Evolutionary conservation across 2,888 invertebrate genomes (phyloP).

Genomic region (Falcaria lacertinaria): DNA sequence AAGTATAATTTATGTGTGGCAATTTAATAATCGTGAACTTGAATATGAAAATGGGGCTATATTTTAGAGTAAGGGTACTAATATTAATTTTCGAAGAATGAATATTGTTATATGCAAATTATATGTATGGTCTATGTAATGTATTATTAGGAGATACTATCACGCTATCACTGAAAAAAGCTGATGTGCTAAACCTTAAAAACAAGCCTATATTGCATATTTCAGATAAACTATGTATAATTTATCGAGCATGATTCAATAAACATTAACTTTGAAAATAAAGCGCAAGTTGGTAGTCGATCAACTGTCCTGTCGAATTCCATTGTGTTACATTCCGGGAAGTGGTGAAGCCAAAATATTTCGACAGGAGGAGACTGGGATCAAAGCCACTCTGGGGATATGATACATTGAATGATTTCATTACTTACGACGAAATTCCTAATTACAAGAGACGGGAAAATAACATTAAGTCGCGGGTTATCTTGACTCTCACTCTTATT

Average conservation of each 20-base stretch:
- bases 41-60: no score
- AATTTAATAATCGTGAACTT: no score
- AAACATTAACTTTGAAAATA: constrained; percentile 10
- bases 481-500: constrained; percentile 57
- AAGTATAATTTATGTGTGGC: no score
- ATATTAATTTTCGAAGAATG: no score
- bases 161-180: no score
- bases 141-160: no score
- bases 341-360: constrained; percentile 26
- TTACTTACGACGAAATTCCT: constrained; percentile 42
- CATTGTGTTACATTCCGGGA: constrained; percentile 21
- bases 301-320: constrained; percentile 31
- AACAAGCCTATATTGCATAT: no score
- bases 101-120: no score
- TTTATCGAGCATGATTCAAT: neutral
- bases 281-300: constrained; percentile 19
- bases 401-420: constrained; percentile 37
- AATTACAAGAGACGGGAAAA: constrained; percentile 51
- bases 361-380: constrained; percentile 18
- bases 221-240: neutral
- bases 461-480: constrained; percentile 58
- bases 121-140: no score
- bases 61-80: no score
- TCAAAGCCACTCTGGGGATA: constrained; percentile 26
- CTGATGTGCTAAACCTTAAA: no score